These are phyloP conservation scores for Poeciliopsis presidionis DNA, from an alignment of 2,797 vertebrate genomes.

Conservation along the genomic window DNA sequence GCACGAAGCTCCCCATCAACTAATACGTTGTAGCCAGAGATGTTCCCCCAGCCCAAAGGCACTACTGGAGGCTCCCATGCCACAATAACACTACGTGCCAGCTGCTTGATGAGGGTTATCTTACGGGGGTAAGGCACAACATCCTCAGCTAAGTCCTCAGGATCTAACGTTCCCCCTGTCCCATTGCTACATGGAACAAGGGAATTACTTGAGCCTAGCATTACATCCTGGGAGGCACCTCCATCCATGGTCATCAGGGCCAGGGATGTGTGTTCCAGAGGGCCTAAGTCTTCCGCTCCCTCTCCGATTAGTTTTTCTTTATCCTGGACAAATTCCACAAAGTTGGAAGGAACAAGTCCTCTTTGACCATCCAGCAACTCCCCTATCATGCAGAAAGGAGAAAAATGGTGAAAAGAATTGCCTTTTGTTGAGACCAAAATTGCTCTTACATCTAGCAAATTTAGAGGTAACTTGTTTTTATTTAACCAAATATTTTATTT, in stretches of 20 bases:
- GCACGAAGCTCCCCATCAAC: slow-evolving; percentile 90
- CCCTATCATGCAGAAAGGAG: slow-evolving; percentile 75
- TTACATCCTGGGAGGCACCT: slow-evolving; percentile 69
- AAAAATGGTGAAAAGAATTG: not conserved
- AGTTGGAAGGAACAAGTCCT: slow-evolving; percentile 97
- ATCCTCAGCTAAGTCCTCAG: slow-evolving; percentile 91
- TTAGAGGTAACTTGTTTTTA: not conserved
- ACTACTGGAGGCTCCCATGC: slow-evolving; percentile 93
- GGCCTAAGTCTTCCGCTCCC: slow-evolving; percentile 84
- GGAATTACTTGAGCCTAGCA: slow-evolving; percentile 65
- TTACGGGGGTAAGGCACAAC: slow-evolving; percentile 96
- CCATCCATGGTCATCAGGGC: slow-evolving; percentile 74
- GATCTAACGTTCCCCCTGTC: slow-evolving; percentile 78
- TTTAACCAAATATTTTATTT: not conserved
- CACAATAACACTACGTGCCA: slow-evolving; percentile 97
- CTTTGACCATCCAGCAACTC: slow-evolving; percentile 96
- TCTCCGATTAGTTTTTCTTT: slow-evolving; percentile 84
- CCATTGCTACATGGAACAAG: slow-evolving; percentile 84
- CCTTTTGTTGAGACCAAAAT: not conserved
- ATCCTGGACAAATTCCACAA: slow-evolving; percentile 97
- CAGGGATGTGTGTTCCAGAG: slow-evolving; percentile 77
- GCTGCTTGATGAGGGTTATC: slow-evolving; percentile 97
- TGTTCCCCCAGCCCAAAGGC: slow-evolving; percentile 89
- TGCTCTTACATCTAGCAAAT: not conserved
- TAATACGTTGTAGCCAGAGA: slow-evolving; percentile 92